Base-by-base conservation (phyloP, 1,140 invertebrate species). In the Tetragnatha versicolor region DNA sequence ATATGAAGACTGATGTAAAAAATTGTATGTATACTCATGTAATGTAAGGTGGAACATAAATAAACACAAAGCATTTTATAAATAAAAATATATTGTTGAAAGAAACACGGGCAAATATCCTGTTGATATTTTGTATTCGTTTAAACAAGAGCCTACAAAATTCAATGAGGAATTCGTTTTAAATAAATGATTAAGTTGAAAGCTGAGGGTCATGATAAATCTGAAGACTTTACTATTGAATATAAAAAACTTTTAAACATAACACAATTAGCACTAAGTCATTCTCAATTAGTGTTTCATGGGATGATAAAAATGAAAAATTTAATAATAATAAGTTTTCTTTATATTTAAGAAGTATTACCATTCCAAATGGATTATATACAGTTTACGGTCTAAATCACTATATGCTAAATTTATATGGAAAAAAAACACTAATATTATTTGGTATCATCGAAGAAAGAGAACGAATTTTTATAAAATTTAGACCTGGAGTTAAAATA, bases 41-140 rank as follows among this genome's bases (percentile, higher is more conserved):
- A n/a, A n/a, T n/a, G n/a, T n/a, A n/a, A n/a, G n/a, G n/a, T n/a
- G n/a, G n/a, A n/a, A n/a, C n/a, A n/a, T n/a, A n/a, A n/a, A n/a
- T n/a, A n/a, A n/a, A n/a, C n/a, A n/a, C n/a, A n/a, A n/a, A n/a
- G n/a, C n/a, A n/a, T n/a, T n/a, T n/a, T n/a, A n/a, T n/a, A n/a
- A n/a, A n/a, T n/a, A n/a, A n/a, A 70, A 70, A 35, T 70, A 70
- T 20, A 70, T 70, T 53, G 35, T 12, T 9, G 49, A 70, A 70
- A 53, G 66, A 70, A 70, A 70, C 39, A 55, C 20, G 37, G 14
- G 0, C 0, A 70, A 55, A 3, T 53, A 27, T 20, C 0, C 49
- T 2, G 2, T 12, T 33, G 3, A 53, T 27, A 14, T 53, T 31
- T 51, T 70, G 33, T 70, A 70, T 37, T 51, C 12, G 1, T 70